Conservation (phyloP, 2,113 vertebrate genomes). For the Coptodon rendalli region DNA sequence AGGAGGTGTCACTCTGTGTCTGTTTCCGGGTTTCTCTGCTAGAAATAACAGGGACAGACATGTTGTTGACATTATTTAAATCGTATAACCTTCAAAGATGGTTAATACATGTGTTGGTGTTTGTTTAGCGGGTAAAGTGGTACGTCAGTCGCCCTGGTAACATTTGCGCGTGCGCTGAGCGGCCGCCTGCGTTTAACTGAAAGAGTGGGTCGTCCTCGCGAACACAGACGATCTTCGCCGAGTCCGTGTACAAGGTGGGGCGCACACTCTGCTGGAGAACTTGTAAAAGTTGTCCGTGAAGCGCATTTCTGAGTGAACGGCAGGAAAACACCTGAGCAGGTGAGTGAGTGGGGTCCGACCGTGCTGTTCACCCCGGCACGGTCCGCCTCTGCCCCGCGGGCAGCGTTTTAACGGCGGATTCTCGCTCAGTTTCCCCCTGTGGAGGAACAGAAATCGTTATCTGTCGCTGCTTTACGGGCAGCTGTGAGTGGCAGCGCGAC, state of each 20-base stretch:
- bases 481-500: neutral
- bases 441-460: neutral
- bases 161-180: neutral
- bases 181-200: neutral
- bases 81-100: rapidly evolving
- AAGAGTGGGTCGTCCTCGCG: neutral
- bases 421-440: neutral
- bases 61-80: neutral
- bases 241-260: slow-evolving; percentile 37
- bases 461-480: neutral
- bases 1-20: slow-evolving; percentile 4
- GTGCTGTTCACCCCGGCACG: rapidly evolving
- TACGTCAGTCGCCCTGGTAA: neutral
- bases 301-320: neutral
- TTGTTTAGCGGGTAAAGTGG: neutral
- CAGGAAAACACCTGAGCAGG: neutral
- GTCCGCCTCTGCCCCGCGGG: rapidly evolving
- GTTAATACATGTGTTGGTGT: too few species aligned
- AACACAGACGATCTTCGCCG: neutral
- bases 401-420: neutral
- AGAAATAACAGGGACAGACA: too few species aligned
- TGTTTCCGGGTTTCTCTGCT: neutral
- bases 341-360: neutral
- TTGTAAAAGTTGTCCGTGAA: slow-evolving; percentile 21
- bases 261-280: slow-evolving; percentile 10